phyloP scores from a whole-genome alignment of 2,888 invertebrate species.

The Cylloceria caligata region DNA sequence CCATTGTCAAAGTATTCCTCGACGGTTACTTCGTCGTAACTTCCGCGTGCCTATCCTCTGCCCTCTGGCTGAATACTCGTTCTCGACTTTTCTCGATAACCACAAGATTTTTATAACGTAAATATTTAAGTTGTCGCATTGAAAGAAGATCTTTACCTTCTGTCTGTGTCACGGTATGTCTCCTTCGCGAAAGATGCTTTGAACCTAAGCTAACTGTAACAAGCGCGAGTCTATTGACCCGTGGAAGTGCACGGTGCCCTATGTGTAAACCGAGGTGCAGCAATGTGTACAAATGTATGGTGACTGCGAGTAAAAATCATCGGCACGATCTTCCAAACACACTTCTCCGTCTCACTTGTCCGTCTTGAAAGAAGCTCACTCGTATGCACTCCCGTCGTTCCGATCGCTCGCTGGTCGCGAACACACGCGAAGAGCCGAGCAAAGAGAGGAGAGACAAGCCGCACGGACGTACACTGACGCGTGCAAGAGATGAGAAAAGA shows the following conservation, averaged over 20 bases:
- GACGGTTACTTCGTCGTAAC: conserved; percentile 44
- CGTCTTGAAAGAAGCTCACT: background rate
- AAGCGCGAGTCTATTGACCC: conserved; percentile 79
- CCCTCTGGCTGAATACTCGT: conserved; percentile 9
- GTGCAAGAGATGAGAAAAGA: conserved; percentile 36
- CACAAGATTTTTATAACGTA: background rate
- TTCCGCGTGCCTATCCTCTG: conserved; percentile 59
- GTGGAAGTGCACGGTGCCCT: conserved; percentile 77
- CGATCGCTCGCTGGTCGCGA: conserved; percentile 16
- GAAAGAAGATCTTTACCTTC: background rate
- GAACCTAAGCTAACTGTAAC: conserved; percentile 37
- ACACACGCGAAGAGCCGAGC: conserved; percentile 34
- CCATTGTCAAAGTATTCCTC: conserved; percentile 36
- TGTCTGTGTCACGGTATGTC: background rate
- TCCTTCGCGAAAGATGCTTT: background rate
- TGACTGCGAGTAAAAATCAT: conserved; percentile 13
- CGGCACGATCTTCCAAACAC: conserved; percentile 41
- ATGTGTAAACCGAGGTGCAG: conserved; percentile 43
- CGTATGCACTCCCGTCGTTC: conserved; percentile 20
- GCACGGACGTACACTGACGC: conserved; percentile 32
- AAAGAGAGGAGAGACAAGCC: conserved; percentile 5
- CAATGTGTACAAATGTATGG: background rate
- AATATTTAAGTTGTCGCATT: background rate
- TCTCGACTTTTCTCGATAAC: conserved; percentile 17
- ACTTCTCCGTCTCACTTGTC: background rate